Evolutionary conservation across 2,797 vertebrate genomes (phyloP).

Genomic region (Apodemus agrarius): DNA sequence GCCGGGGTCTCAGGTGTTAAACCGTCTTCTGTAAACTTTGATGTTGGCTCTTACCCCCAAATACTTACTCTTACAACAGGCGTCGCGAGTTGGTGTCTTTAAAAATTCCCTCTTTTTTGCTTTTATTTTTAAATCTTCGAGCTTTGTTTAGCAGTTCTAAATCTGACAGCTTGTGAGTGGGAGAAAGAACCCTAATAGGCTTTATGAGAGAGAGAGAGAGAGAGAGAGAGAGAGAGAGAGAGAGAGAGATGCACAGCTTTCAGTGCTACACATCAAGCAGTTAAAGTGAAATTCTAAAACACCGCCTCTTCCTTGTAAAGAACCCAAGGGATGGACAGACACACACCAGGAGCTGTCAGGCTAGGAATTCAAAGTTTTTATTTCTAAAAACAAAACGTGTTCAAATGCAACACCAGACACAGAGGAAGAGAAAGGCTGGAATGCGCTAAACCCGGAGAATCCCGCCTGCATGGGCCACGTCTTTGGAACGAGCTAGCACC

Average conservation of each 20-base stretch:
- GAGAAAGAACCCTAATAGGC: background rate
- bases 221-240: too few relatives aligned
- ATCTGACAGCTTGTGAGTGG: slow-evolving; percentile 32
- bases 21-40: background rate
- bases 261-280: background rate
- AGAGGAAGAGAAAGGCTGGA: slow-evolving; percentile 60
- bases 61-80: slow-evolving; percentile 38
- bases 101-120: slow-evolving; percentile 34
- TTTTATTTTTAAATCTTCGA: slow-evolving; percentile 56
- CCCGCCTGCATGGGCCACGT: slow-evolving; percentile 62
- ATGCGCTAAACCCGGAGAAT: slow-evolving; percentile 65
- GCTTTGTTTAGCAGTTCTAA: slow-evolving; percentile 41
- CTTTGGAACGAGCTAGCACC: slow-evolving; percentile 84
- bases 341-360: background rate
- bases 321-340: background rate
- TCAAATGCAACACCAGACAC: slow-evolving; percentile 80
- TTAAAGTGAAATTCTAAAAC: slow-evolving; percentile 6
- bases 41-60: background rate
- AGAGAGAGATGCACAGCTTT: background rate
- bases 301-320: slow-evolving; percentile 9
- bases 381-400: slow-evolving; percentile 81
- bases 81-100: background rate
- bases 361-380: slow-evolving; percentile 85
- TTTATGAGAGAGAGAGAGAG: background rate
- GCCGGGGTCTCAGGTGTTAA: background rate